Percentiles rank a stretch among this genome's conserved stretches.
Conservation (phyloP, 2,797 vertebrate species). For the Martes flavigula region DNA sequence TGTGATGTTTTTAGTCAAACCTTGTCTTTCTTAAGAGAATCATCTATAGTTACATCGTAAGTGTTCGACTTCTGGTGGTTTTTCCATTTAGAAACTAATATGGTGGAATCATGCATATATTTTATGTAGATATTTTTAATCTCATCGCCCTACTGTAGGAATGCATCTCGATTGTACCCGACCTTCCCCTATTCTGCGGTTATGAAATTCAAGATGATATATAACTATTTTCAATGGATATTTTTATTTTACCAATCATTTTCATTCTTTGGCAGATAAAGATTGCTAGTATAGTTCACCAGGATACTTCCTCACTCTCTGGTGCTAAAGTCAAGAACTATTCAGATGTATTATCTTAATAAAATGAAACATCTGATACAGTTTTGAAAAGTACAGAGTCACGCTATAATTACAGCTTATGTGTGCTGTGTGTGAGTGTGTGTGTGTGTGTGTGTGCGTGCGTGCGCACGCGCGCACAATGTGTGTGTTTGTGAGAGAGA, state of each 20-base stretch:
- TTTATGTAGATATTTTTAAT: not conserved
- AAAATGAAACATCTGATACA: not conserved
- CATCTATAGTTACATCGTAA: not conserved
- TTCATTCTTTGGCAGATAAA: not conserved
- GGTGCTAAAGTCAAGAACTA: not conserved
- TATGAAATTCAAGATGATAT: not conserved
- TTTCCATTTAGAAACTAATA: not conserved
- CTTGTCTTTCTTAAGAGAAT: not conserved
- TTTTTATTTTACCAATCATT: not conserved
- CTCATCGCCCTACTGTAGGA: not conserved
- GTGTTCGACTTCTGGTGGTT: not conserved
- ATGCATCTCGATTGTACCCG: not conserved
- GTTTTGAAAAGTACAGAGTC: not conserved
- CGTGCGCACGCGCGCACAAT: not conserved
- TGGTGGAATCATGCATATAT: not conserved
- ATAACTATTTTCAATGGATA: not conserved
- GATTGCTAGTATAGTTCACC: not conserved
- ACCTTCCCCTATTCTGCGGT: not conserved
- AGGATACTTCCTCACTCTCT: not conserved
- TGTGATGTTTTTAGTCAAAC: not conserved
- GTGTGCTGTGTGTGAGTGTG: not conserved
- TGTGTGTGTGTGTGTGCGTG: not conserved
- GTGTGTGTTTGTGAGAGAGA: not conserved
- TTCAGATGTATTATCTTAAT: not conserved
- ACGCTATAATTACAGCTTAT: not conserved